A percentile compares a stretch with the other conserved stretches of the same genome.
These are phyloP conservation scores for Himalopsyche japonica DNA, from an alignment of 2,888 invertebrate genomes.

Conservation along the genomic window DNA sequence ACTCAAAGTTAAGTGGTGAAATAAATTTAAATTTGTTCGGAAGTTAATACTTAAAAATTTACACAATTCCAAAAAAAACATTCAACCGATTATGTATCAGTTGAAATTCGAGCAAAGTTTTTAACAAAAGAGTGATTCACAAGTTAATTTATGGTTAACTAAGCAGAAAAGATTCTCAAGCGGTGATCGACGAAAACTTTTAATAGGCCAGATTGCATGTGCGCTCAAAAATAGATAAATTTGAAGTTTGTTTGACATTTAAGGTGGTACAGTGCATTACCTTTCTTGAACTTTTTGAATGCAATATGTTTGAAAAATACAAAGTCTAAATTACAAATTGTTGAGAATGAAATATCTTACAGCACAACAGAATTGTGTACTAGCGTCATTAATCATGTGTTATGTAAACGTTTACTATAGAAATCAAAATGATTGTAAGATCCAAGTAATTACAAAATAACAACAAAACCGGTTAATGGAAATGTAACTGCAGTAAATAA, in stretches of 20 bases:
- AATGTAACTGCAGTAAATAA: too few relatives aligned
- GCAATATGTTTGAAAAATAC: background rate
- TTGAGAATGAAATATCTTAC: background rate
- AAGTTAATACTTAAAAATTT: too few relatives aligned
- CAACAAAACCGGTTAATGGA: too few relatives aligned
- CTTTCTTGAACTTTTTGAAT: background rate
- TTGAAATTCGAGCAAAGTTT: background rate
- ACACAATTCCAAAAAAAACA: too few relatives aligned
- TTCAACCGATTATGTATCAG: background rate
- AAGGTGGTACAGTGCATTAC: background rate
- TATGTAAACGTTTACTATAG: too few relatives aligned
- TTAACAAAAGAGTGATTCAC: background rate
- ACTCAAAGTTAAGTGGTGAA: too few relatives aligned
- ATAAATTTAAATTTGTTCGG: too few relatives aligned
- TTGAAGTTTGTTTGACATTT: background rate
- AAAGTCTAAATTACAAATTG: background rate
- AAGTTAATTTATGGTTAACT: background rate
- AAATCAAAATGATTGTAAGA: too few relatives aligned
- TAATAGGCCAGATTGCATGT: constrained; percentile 22
- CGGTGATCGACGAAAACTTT: background rate
- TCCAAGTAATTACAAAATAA: too few relatives aligned
- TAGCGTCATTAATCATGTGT: too few relatives aligned
- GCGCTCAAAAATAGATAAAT: background rate
- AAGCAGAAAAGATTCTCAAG: background rate
- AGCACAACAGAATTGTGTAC: too few relatives aligned